Conservation (phyloP, 2,797 vertebrate genomes). For the Gobio occitaniae region DNA sequence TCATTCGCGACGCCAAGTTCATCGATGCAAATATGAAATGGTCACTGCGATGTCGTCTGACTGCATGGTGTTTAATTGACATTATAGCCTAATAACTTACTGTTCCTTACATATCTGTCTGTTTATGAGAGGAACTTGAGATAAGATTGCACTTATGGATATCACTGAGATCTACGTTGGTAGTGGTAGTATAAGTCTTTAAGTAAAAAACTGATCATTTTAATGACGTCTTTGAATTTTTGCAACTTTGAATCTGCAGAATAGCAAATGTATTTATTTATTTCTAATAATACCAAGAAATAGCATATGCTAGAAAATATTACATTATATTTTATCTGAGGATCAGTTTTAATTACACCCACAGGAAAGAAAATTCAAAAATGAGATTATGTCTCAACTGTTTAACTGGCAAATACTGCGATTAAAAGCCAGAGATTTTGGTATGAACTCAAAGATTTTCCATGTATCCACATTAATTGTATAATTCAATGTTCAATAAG, state of each 20-base stretch:
- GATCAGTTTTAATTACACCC: not conserved
- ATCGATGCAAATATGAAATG: slow-evolving; percentile 7
- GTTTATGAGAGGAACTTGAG: not conserved
- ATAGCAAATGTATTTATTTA: not conserved
- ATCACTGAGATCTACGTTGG: not conserved
- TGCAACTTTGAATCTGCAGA: not conserved
- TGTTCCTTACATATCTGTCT: not conserved
- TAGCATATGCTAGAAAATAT: not conserved
- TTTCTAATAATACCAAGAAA: not conserved
- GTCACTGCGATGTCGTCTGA: slow-evolving; percentile 1
- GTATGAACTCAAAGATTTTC: not conserved
- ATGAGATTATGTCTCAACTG: not conserved
- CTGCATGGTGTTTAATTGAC: not conserved
- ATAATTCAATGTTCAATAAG: not conserved
- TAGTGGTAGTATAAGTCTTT: not conserved
- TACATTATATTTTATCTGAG: not conserved
- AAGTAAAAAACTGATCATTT: not conserved
- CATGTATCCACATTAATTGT: not conserved
- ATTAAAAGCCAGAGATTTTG: not conserved
- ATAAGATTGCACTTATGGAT: not conserved
- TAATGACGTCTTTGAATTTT: not conserved
- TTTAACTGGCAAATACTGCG: not conserved
- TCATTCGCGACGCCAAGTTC: slow-evolving; percentile 5
- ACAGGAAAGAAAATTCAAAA: not conserved
- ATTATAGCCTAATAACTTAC: not conserved